A percentile compares a stretch with the other conserved stretches of the same genome.
Conservation (phyloP, 2,888 invertebrate genomes). For the Lacanobia oleracea region DNA sequence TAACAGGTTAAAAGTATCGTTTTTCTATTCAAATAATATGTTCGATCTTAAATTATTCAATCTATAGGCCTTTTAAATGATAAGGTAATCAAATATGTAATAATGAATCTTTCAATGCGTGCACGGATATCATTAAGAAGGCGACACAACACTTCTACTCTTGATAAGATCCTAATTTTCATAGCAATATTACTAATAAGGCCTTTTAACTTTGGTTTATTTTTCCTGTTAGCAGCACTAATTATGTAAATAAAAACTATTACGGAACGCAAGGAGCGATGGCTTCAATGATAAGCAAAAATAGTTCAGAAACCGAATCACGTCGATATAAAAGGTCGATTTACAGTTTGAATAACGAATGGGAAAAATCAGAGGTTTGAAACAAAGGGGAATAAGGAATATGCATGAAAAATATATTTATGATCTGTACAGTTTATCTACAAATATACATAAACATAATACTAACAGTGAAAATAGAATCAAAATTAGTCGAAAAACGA, state of each 20-base stretch:
- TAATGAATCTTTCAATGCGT: conserved; percentile 22
- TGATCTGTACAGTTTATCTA: no score
- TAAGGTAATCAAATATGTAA: conserved; percentile 24
- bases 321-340: background rate
- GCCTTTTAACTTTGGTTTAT: conserved; percentile 10
- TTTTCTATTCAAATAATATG: conserved; percentile 8
- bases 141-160: conserved; percentile 13
- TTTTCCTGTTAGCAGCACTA: conserved; percentile 17
- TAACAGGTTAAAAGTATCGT: background rate
- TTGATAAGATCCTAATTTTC: conserved; percentile 37
- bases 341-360: background rate
- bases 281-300: conserved; percentile 35
- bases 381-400: background rate
- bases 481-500: no score
- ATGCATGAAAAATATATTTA: no score
- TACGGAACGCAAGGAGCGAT: conserved; percentile 29
- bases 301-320: conserved; percentile 17
- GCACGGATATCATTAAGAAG: conserved; percentile 11
- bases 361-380: background rate
- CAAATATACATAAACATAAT: no score
- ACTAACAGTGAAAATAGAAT: no score
- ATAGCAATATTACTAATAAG: conserved; percentile 31
- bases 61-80: conserved; percentile 3
- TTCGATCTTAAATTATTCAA: conserved; percentile 22
- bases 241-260: conserved; percentile 49